A percentile compares a stretch with the other conserved stretches of the same genome.
These are phyloP conservation scores for Agriopis marginaria DNA, from an alignment of 2,888 invertebrate genomes.

Conservation along the genomic window DNA sequence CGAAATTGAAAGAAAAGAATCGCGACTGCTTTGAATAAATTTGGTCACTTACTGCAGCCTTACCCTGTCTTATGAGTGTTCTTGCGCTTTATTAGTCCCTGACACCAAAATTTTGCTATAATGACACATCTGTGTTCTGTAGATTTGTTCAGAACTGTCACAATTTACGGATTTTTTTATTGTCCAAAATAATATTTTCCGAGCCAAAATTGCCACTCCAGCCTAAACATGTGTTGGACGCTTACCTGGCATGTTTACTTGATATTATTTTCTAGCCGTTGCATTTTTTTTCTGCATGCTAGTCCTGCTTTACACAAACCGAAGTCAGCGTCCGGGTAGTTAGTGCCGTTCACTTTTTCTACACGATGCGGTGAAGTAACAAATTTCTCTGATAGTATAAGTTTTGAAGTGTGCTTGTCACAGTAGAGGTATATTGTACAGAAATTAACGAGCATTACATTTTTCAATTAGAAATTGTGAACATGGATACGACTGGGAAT, in stretches of 20 bases:
- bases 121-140: background rate
- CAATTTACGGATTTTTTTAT: background rate
- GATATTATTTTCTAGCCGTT: background rate
- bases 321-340: constrained; percentile 1
- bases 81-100: background rate
- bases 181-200: background rate
- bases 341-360: constrained; percentile 10
- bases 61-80: too few relatives aligned
- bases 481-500: constrained; percentile 8
- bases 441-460: constrained; percentile 10
- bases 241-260: too few relatives aligned
- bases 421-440: constrained; percentile 26
- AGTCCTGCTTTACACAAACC: background rate
- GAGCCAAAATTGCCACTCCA: background rate
- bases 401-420: constrained; percentile 21
- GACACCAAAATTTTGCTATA: background rate
- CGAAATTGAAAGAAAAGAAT: too few relatives aligned
- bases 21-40: too few relatives aligned
- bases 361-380: background rate
- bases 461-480: background rate
- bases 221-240: background rate
- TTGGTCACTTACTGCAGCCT: too few relatives aligned
- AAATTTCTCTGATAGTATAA: constrained; percentile 14
- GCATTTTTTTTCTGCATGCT: background rate
- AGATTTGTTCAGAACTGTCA: background rate